These are phyloP conservation scores for Ophion ellenae DNA, from an alignment of 2,888 invertebrate species.

Conservation along the genomic window DNA sequence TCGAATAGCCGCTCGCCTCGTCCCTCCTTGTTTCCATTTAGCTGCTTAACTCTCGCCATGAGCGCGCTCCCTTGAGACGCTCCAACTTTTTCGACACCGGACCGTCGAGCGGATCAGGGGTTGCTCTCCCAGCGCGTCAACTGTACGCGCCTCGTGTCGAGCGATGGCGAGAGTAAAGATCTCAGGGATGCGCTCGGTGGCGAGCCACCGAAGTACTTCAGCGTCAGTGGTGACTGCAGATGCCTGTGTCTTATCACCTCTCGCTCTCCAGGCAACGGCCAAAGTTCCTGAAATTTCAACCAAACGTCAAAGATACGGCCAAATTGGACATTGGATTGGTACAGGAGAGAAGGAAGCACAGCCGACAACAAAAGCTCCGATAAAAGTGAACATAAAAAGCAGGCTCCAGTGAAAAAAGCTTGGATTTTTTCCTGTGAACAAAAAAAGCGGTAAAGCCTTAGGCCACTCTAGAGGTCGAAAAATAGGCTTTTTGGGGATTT, in stretches of 20 bases:
- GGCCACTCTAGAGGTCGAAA: too few species aligned
- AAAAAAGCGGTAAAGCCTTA: too few species aligned
- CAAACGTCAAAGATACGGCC: not conserved
- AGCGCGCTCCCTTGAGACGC: not conserved
- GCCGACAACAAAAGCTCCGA: too few species aligned
- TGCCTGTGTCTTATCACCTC: slow-evolving; percentile 89
- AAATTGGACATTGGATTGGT: too few species aligned
- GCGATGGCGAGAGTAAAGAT: slow-evolving; percentile 86
- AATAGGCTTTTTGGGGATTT: too few species aligned
- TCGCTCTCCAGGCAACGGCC: slow-evolving; percentile 87
- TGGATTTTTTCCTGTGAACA: too few species aligned
- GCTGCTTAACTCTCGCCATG: not conserved
- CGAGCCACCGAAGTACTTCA: slow-evolving; percentile 85
- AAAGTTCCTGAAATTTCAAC: slow-evolving; percentile 84
- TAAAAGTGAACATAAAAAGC: too few species aligned
- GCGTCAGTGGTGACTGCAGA: slow-evolving; percentile 87
- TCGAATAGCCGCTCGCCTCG: slow-evolving; percentile 59
- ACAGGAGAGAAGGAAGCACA: too few species aligned
- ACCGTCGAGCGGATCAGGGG: slow-evolving; percentile 70
- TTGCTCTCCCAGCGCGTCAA: slow-evolving; percentile 82
- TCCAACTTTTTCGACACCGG: slow-evolving; percentile 2
- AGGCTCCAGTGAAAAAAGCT: too few species aligned
- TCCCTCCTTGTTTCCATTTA: not conserved
- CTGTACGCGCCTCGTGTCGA: slow-evolving; percentile 84
- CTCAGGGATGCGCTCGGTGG: slow-evolving; percentile 85